These are phyloP conservation scores for Nestor notabilis DNA, from an alignment of 2,113 vertebrate species.

Conservation along the genomic window DNA sequence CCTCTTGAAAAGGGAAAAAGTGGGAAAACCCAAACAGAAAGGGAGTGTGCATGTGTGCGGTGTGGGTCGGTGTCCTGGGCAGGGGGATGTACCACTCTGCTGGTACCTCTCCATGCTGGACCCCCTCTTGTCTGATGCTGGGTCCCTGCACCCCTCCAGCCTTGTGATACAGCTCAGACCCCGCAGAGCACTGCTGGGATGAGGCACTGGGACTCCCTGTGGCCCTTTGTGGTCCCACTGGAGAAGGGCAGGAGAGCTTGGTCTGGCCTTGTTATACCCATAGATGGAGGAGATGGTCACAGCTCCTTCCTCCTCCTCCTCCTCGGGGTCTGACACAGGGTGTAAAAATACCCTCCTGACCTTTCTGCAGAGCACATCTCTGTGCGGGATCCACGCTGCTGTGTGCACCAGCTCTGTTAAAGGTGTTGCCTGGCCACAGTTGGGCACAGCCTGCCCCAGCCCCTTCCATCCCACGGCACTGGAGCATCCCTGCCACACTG, in stretches of 20 bases:
- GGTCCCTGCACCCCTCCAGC: neutral
- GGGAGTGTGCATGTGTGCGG: fast-evolving
- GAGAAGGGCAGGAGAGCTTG: neutral
- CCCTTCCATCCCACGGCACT: fast-evolving
- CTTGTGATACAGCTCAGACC: neutral
- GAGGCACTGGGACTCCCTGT: neutral
- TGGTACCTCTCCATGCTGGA: neutral
- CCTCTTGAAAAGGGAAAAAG: neutral
- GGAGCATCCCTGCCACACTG: neutral
- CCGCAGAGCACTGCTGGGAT: fast-evolving
- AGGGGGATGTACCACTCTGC: neutral
- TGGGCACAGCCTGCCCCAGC: neutral
- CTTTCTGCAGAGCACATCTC: neutral
- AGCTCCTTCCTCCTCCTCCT: neutral
- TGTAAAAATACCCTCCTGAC: neutral
- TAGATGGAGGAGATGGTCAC: neutral
- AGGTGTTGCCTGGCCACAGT: neutral
- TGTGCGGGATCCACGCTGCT: neutral
- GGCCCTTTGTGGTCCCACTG: neutral
- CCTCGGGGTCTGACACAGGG: neutral
- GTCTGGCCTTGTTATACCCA: neutral
- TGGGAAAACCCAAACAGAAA: neutral
- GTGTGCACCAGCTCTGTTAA: neutral
- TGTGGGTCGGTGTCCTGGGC: neutral
- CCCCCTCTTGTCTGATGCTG: fast-evolving